Evolutionary conservation across 2,888 invertebrate species (phyloP).

Genomic region (Hyposoter dolosus): DNA sequence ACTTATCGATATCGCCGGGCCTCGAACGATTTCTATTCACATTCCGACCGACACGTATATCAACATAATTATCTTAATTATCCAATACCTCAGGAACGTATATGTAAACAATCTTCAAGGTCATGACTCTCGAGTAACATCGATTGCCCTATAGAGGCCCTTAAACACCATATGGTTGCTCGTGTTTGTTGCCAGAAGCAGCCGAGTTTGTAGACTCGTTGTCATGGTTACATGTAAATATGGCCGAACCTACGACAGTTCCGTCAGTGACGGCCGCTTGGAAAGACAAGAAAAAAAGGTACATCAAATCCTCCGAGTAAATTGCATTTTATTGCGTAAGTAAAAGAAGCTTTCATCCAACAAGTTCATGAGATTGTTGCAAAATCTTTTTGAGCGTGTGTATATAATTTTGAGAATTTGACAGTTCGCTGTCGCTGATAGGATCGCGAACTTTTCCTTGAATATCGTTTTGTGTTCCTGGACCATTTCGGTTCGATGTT

Average conservation of each 20-base stretch:
- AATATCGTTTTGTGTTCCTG: neutral
- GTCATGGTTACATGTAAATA: conserved; percentile 78
- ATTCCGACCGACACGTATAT: neutral
- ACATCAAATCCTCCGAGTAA: conserved; percentile 58
- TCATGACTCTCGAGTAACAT: conserved; percentile 40
- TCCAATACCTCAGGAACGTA: neutral
- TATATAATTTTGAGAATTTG: neutral
- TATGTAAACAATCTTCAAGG: conserved; percentile 50
- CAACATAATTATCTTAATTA: neutral
- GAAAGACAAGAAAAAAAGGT: conserved; percentile 68
- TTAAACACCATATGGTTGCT: conserved; percentile 24
- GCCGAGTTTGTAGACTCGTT: conserved; percentile 75
- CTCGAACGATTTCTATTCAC: neutral
- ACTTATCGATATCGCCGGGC: neutral
- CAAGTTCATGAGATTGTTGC: neutral
- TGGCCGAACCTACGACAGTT: conserved; percentile 78
- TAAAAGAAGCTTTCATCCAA: conserved; percentile 24
- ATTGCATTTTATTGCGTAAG: conserved; percentile 66
- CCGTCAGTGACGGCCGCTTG: conserved; percentile 75
- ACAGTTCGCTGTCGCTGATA: neutral
- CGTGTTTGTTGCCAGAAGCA: conserved; percentile 8
- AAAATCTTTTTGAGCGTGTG: neutral
- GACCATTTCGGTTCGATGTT: neutral
- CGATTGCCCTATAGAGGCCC: conserved; percentile 45
- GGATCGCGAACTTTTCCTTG: neutral